Percentiles rank a stretch among this genome's conserved stretches.
phyloP scores from a whole-genome alignment of 2,113 vertebrate genomes.

The Canis aureus region DNA sequence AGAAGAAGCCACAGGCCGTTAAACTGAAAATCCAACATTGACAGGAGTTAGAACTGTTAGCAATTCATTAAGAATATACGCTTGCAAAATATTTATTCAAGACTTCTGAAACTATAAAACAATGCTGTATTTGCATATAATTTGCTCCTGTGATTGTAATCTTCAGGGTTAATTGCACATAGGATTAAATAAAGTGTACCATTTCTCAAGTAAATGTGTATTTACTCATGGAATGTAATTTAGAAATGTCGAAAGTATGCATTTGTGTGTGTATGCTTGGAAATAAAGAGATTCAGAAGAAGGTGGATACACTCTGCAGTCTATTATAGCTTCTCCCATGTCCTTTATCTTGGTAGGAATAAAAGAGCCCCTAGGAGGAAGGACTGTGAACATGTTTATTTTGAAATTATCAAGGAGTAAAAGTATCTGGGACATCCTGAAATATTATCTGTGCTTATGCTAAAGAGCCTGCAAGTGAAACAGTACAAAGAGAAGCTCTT shows the following conservation, averaged over 20 bases:
- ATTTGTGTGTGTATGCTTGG: background rate
- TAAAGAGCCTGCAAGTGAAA: background rate
- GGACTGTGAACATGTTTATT: background rate
- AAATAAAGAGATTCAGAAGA: background rate
- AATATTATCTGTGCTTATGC: background rate
- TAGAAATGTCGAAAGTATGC: background rate
- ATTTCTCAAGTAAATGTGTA: background rate
- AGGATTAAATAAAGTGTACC: background rate
- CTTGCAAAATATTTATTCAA: background rate
- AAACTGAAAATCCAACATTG: background rate
- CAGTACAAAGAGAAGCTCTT: background rate
- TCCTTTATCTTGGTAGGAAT: background rate
- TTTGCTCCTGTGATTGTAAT: background rate
- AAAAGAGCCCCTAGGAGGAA: background rate
- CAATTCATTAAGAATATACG: background rate
- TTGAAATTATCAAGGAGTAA: background rate
- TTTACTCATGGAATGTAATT: background rate
- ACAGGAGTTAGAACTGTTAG: background rate
- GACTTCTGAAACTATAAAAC: background rate
- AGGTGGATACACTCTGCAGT: too few species aligned
- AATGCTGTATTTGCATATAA: background rate
- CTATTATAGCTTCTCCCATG: background rate
- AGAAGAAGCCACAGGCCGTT: background rate
- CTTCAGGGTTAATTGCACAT: background rate
- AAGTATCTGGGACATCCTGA: background rate